A percentile compares a stretch with the other conserved stretches of the same genome.
phyloP scores from a whole-genome alignment of 92 coral and sea anemone genomes.

The Umimayanthus chanpuru region DNA sequence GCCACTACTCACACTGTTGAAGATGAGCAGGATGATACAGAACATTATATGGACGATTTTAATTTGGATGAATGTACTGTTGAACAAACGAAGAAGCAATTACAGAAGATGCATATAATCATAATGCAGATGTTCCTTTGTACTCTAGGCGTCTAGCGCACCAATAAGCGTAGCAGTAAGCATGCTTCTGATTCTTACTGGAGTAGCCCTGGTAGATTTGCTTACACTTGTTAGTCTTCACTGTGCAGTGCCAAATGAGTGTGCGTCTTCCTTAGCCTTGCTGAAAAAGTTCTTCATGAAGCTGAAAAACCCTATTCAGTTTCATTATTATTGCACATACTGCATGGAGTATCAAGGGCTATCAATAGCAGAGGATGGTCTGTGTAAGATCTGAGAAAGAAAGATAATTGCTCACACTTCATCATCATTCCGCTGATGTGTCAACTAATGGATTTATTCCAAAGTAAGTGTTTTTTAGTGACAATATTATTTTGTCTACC shows the following conservation, averaged over 20 bases:
- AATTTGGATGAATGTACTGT: too few species aligned
- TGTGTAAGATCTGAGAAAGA: constrained; percentile 55
- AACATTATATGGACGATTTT: too few species aligned
- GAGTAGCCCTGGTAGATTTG: constrained; percentile 53
- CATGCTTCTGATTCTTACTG: constrained; percentile 74
- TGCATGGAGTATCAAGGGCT: constrained; percentile 65
- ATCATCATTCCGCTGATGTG: constrained; percentile 59
- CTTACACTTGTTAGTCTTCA: constrained; percentile 61
- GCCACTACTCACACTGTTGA: too few species aligned
- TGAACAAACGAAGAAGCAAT: too few species aligned
- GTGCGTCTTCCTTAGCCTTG: constrained; percentile 48
- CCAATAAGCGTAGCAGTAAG: constrained; percentile 70
- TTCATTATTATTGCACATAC: constrained; percentile 68
- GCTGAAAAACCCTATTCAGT: constrained; percentile 59
- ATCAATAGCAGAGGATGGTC: constrained; percentile 38
- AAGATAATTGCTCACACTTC: constrained; percentile 57
- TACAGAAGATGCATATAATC: neutral
- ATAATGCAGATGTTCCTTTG: constrained; percentile 62
- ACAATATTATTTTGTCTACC: neutral
- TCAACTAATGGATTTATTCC: constrained; percentile 50
- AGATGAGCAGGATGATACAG: too few species aligned
- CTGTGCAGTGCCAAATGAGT: constrained; percentile 60
- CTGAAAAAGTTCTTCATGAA: constrained; percentile 55
- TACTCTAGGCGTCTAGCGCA: constrained; percentile 72
- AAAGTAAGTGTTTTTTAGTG: constrained; percentile 42